Conservation (phyloP, 2,113 vertebrate species). For the Chascanopsetta lugubris region DNA sequence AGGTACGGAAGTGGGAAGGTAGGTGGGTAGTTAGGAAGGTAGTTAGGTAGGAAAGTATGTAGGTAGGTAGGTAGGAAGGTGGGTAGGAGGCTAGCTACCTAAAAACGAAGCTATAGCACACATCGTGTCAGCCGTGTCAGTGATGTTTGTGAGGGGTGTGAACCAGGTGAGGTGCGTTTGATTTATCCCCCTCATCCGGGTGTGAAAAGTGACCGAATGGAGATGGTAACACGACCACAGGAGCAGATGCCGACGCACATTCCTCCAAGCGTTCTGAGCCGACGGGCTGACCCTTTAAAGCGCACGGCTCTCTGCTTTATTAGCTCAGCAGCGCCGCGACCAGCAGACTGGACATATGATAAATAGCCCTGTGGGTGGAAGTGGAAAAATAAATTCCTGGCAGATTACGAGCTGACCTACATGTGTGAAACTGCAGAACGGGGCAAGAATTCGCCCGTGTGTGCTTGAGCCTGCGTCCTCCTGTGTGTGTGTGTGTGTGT, state of each 20-base stretch:
- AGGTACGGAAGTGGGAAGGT: no score
- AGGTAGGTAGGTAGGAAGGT: no score
- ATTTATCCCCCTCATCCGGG: constrained; percentile 5
- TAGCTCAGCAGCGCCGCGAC: constrained; percentile 26
- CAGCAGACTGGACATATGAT: constrained; percentile 43
- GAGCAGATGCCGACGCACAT: neutral
- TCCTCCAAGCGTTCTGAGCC: neutral
- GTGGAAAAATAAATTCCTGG: constrained; percentile 61
- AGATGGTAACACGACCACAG: neutral
- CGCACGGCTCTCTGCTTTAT: neutral
- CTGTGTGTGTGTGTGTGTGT: constrained; percentile 25
- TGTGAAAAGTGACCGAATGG: neutral
- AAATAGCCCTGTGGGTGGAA: constrained; percentile 44
- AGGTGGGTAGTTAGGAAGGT: no score
- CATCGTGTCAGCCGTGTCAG: no score
- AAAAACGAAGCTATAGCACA: no score
- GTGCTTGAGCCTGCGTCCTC: no score
- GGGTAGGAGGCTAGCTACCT: no score
- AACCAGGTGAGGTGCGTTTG: constrained; percentile 20
- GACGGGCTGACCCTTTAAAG: neutral
- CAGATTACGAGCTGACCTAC: constrained; percentile 62
- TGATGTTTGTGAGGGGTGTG: constrained; percentile 11
- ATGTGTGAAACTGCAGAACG: constrained; percentile 50
- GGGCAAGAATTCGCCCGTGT: constrained; percentile 23
- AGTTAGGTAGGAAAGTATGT: no score